phyloP scores from a whole-genome alignment of 2,113 vertebrate species.

The Pavo muticus region DNA sequence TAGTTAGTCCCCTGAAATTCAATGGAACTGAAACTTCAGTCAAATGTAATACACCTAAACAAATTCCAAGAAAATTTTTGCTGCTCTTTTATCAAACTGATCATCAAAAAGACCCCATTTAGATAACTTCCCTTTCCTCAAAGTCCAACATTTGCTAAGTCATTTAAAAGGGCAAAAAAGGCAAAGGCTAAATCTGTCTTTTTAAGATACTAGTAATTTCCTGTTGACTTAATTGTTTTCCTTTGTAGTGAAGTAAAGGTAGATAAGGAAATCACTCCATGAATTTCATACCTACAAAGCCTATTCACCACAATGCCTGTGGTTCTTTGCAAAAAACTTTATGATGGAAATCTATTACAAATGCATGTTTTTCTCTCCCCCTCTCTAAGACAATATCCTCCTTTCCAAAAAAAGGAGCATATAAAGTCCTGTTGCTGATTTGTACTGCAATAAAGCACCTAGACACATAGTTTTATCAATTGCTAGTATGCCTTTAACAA shows the following conservation, averaged over 20 bases:
- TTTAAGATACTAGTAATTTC: neutral
- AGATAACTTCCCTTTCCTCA: neutral
- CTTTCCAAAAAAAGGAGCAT: neutral
- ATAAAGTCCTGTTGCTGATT: conserved; percentile 59
- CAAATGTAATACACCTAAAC: neutral
- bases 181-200: neutral
- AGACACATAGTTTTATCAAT: conserved; percentile 74
- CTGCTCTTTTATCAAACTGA: neutral
- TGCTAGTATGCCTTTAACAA: conserved; percentile 80
- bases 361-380: neutral
- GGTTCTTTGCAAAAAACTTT: neutral
- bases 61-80: neutral
- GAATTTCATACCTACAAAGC: neutral
- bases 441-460: conserved; percentile 75
- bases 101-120: neutral
- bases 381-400: neutral
- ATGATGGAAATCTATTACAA: neutral
- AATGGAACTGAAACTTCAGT: neutral
- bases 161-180: neutral
- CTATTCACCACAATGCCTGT: neutral
- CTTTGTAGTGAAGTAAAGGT: neutral
- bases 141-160: neutral
- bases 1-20: neutral
- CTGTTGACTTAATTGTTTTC: neutral
- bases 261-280: neutral